phyloP scores from a whole-genome alignment of 2,888 invertebrate species.

The Pharmacophagus antenor region DNA sequence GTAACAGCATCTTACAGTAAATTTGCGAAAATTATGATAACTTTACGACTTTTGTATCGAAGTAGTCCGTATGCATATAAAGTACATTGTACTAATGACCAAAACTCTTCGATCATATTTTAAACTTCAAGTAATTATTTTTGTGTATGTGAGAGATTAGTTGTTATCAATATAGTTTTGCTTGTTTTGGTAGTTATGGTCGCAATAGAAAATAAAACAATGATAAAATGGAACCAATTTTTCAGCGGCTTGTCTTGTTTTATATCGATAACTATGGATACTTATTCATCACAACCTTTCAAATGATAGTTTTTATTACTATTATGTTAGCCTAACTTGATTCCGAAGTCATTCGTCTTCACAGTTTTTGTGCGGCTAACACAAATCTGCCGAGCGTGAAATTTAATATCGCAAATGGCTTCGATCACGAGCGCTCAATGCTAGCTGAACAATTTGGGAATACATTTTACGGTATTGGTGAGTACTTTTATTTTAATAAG shows the following conservation, averaged over 20 bases:
- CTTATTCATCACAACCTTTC: background rate
- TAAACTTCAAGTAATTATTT: too few relatives aligned
- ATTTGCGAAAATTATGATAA: too few relatives aligned
- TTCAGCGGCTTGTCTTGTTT: background rate
- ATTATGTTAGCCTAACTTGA: conserved; percentile 28
- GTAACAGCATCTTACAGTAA: too few relatives aligned
- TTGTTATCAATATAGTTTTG: too few relatives aligned
- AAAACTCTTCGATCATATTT: too few relatives aligned
- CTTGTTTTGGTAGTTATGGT: background rate
- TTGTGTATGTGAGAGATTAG: too few relatives aligned
- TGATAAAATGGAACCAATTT: background rate
- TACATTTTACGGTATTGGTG: conserved; percentile 32
- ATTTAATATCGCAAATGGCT: conserved; percentile 65
- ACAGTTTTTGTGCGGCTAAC: conserved; percentile 52
- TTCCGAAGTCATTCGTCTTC: conserved; percentile 34
- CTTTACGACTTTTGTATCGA: too few relatives aligned
- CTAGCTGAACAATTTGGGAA: conserved; percentile 30
- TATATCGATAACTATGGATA: background rate
- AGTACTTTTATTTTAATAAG: conserved; percentile 30
- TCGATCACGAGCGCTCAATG: conserved; percentile 54
- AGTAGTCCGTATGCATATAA: too few relatives aligned
- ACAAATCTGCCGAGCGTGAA: conserved; percentile 62
- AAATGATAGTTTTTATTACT: conserved; percentile 23
- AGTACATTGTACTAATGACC: too few relatives aligned
- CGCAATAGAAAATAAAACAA: background rate